Evolutionary conservation across 2,888 invertebrate genomes (phyloP).

Genomic region (Mythimna lalbum): DNA sequence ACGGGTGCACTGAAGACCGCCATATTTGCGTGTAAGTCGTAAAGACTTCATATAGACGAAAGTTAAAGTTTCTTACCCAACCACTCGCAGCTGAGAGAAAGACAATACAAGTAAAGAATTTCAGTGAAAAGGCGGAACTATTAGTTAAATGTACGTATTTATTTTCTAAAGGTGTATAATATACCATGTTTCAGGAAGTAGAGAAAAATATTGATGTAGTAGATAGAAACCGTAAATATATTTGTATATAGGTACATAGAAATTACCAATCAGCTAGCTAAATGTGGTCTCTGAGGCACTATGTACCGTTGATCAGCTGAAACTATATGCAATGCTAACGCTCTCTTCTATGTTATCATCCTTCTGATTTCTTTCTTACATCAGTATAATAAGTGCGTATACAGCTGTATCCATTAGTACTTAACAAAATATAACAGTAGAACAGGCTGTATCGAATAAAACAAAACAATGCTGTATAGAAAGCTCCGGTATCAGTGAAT

Average conservation of each 20-base stretch:
- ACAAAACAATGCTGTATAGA: slow-evolving; percentile 58
- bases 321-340: background rate
- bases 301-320: background rate
- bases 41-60: slow-evolving; percentile 49
- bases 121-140: slow-evolving; percentile 34
- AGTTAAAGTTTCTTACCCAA: slow-evolving; percentile 45
- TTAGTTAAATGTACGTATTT: slow-evolving; percentile 6
- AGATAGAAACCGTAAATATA: background rate
- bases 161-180: slow-evolving; percentile 12
- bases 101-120: slow-evolving; percentile 44
- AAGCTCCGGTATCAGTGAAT: slow-evolving; percentile 67
- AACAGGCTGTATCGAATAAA: slow-evolving; percentile 35
- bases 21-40: slow-evolving; percentile 48
- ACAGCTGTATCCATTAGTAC: slow-evolving; percentile 8
- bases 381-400: background rate
- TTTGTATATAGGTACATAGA: too few relatives aligned
- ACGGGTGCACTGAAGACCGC: slow-evolving; percentile 29
- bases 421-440: slow-evolving; percentile 27
- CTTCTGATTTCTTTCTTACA: slow-evolving; percentile 4
- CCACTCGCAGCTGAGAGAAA: slow-evolving; percentile 9
- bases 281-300: background rate
- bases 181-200: slow-evolving; percentile 1
- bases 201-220: background rate
- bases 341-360: background rate
- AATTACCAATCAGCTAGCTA: too few relatives aligned